Base-by-base conservation (phyloP, 2,113 vertebrate species). In the Bos javanicus region DNA sequence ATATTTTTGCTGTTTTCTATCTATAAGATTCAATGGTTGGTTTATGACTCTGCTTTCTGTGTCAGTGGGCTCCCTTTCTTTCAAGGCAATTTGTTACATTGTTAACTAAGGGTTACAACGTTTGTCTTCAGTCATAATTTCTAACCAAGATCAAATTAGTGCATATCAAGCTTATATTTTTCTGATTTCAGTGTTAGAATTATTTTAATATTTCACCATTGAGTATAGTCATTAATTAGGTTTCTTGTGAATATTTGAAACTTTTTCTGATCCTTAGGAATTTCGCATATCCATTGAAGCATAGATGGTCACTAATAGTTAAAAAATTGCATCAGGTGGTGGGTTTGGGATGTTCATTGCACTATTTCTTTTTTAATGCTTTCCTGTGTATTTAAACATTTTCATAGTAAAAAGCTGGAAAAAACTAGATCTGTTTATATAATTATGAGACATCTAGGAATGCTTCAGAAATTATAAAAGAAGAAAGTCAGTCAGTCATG, bases 121-220 rank as follows among this genome's bases (percentile, higher is more conserved):
- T 87, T 95, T 81, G 28, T 97, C 30, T 95, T 95, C 26, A 43
- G 26, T 92, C 84, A 80, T 13, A 52, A 67, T 95, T 92, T 90
- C 71, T 84, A 91, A 88, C 36, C 52, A 87, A 93, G 62, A 15
- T 67, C 39, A 96, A 94, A 80, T 78, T 50, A 83, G 76, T 50
- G 21, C 50, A 67, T 83, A 83, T 12, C 12, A 28, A 64, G 21
- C 33, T 50, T 91, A 50, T 36, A 64, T 50, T 94, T 95, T 94
- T 92, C 50, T 92, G n/a, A 92, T 85, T 96, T 84, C 57, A 48
- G 54, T 94, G 50, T 64, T 80, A 60, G 56, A 94, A 97, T 91
- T 95, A 78, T 83, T 95, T 82, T 95, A 95, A 46, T n/a, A 64
- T 94, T 85, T 92, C n/a, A 91, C 60, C 19, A 52, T 71, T 80